Conservation (phyloP, 2,888 invertebrate genomes). For the Spodoptera exigua region DNA sequence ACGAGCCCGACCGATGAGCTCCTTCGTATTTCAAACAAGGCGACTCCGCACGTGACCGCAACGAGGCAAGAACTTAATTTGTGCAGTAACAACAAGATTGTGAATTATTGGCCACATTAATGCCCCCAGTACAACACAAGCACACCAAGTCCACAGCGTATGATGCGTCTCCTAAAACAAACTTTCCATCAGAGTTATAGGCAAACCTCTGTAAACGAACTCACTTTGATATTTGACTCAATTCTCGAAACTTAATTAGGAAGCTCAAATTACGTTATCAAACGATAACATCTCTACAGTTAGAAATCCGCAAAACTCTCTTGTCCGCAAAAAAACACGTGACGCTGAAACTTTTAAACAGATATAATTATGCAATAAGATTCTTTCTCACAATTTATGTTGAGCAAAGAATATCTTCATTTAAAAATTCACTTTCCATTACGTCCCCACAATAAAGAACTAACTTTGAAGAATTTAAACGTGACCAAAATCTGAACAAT, state of each 20-base stretch:
- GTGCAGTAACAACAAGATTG: constrained; percentile 80
- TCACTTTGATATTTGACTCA: constrained; percentile 37
- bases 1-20: constrained; percentile 87
- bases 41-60: constrained; percentile 83
- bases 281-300: constrained; percentile 31
- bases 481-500: constrained; percentile 66
- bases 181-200: constrained; percentile 28
- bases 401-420: constrained; percentile 54
- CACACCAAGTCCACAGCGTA: constrained; percentile 35
- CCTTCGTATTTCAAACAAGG: constrained; percentile 88
- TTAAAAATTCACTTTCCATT: constrained; percentile 63
- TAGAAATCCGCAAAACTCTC: constrained; percentile 18
- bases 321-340: constrained; percentile 34
- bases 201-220: constrained; percentile 34
- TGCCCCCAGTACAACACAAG: constrained; percentile 56
- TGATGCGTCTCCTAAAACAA: constrained; percentile 35
- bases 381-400: constrained; percentile 51
- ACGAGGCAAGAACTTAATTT: constrained; percentile 78
- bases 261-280: constrained; percentile 20
- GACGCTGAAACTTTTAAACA: constrained; percentile 44
- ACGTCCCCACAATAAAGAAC: constrained; percentile 60
- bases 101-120: constrained; percentile 78
- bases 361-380: constrained; percentile 52
- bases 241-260: constrained; percentile 36
- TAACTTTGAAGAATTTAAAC: constrained; percentile 68